phyloP scores from a whole-genome alignment of 2,888 invertebrate genomes.

The Diloba caeruleocephala region DNA sequence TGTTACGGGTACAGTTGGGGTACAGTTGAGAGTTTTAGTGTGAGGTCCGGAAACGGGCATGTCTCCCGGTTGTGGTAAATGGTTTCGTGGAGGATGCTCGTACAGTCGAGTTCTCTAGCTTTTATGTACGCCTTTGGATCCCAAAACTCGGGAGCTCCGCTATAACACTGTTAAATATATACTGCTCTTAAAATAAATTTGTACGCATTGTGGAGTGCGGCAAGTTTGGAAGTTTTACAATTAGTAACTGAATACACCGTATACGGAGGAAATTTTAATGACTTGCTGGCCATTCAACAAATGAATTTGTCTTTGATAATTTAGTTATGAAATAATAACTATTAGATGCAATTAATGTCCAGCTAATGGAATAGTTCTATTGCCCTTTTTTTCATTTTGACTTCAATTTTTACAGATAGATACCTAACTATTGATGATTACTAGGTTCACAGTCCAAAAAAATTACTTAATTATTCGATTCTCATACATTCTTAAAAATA shows the following conservation, averaged over 20 bases:
- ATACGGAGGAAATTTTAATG: constrained; percentile 9
- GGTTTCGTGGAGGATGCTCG: constrained; percentile 63
- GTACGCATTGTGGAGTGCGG: constrained; percentile 16
- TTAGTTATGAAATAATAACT: no score
- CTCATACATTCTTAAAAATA: constrained; percentile 4
- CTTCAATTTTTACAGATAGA: no score
- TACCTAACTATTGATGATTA: no score
- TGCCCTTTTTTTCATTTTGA: no score
- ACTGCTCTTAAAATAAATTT: constrained; percentile 36
- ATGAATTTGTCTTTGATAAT: neutral
- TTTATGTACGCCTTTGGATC: constrained; percentile 49
- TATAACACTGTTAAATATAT: constrained; percentile 34
- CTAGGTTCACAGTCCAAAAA: no score
- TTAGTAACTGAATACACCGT: constrained; percentile 11
- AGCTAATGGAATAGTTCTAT: no score
- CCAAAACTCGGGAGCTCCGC: constrained; percentile 44
- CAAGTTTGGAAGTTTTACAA: constrained; percentile 22
- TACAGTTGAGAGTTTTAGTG: constrained; percentile 41
- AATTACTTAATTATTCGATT: no score
- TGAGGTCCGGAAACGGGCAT: constrained; percentile 48
- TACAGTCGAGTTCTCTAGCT: constrained; percentile 58
- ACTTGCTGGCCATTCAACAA: neutral
- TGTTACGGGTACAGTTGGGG: constrained; percentile 31
- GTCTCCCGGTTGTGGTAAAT: constrained; percentile 63
- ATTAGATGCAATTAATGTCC: no score